These are phyloP conservation scores for Andrena marginata DNA, from an alignment of 2,888 invertebrate genomes.

Conservation along the genomic window DNA sequence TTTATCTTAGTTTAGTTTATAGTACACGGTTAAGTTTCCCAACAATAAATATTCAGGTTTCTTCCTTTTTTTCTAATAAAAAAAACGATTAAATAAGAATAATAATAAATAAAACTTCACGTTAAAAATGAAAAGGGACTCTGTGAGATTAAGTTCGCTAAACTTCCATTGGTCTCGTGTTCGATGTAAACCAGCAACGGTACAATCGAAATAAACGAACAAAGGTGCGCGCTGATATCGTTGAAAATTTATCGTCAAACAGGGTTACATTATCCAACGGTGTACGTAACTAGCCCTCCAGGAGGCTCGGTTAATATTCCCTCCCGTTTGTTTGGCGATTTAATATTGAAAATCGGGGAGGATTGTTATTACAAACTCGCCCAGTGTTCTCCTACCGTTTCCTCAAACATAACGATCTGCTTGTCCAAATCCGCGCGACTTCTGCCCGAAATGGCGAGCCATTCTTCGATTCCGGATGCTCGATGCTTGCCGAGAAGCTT, in stretches of 20 bases:
- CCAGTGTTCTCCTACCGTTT: conserved; percentile 14
- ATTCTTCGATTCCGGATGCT: conserved; percentile 32
- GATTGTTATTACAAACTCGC: conserved; percentile 33
- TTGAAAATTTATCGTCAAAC: conserved; percentile 65
- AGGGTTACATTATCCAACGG: conserved; percentile 55
- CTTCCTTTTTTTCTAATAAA: too few relatives aligned
- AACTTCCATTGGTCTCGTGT: not conserved
- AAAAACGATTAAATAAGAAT: too few relatives aligned
- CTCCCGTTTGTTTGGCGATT: conserved; percentile 56
- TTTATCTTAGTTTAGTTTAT: too few relatives aligned
- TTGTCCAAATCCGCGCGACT: conserved; percentile 5
- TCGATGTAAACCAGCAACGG: conserved; percentile 25
- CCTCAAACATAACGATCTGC: conserved; percentile 20
- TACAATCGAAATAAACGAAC: conserved; percentile 52
- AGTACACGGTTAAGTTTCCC: too few relatives aligned
- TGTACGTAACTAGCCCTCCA: conserved; percentile 30
- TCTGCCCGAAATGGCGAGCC: conserved; percentile 9
- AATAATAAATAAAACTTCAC: too few relatives aligned
- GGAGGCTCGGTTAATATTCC: conserved; percentile 59
- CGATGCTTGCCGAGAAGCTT: conserved; percentile 12
- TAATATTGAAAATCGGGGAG: conserved; percentile 61
- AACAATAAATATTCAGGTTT: too few relatives aligned
- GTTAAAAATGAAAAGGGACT: too few relatives aligned
- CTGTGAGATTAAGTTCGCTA: not conserved
- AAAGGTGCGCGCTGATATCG: conserved; percentile 44